Evolutionary conservation across 2,888 invertebrate species (phyloP).

Genomic region (Chrysolina haemoptera): DNA sequence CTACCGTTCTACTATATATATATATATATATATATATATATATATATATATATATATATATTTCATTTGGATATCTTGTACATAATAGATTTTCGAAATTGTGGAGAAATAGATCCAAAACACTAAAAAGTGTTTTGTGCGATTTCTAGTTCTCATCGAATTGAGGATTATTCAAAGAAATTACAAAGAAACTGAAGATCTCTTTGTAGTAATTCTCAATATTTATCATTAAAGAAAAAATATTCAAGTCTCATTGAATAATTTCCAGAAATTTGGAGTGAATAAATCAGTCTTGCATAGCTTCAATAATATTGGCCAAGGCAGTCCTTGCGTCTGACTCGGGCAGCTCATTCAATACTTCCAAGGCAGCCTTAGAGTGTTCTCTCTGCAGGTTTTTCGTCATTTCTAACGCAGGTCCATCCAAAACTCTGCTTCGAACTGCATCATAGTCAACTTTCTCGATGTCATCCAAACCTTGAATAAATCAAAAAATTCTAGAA

Average conservation of each 20-base stretch:
- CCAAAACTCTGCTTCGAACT: conserved; percentile 64
- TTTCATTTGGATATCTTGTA: not conserved
- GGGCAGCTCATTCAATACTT: conserved; percentile 79
- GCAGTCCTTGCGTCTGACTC: conserved; percentile 88
- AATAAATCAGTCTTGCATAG: conserved; percentile 79
- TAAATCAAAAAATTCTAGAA: not conserved
- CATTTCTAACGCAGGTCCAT: conserved; percentile 81
- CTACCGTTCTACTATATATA: too few species aligned
- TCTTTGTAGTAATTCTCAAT: too few species aligned
- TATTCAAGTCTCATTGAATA: not conserved
- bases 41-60: too few species aligned
- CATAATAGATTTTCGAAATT: not conserved
- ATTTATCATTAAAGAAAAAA: not conserved
- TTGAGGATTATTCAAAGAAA: too few species aligned
- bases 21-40: too few species aligned
- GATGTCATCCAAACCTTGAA: conserved; percentile 70
- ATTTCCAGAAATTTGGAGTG: not conserved
- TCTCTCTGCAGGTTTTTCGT: conserved; percentile 83
- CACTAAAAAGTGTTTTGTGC: too few species aligned
- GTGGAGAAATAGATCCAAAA: too few species aligned
- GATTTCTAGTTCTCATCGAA: too few species aligned
- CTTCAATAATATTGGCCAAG: conserved; percentile 87
- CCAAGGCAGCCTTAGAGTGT: conserved; percentile 50
- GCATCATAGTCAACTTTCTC: conserved; percentile 78
- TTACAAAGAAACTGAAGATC: too few species aligned